Conservation (phyloP, 2,888 invertebrate genomes). For the Bembecia ichneumoniformis region DNA sequence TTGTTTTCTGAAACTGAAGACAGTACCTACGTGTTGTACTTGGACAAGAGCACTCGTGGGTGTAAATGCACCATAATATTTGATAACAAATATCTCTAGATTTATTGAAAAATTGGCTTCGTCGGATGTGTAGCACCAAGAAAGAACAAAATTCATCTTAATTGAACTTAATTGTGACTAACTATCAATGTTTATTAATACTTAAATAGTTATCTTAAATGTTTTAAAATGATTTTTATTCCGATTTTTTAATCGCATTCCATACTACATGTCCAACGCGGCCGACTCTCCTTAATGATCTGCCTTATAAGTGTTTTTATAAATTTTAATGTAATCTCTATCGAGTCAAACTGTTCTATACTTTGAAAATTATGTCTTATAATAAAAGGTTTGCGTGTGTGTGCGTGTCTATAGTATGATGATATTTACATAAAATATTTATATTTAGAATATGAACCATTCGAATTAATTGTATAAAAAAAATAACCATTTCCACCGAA, state of each 20-base stretch:
- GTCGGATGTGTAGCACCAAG: background rate
- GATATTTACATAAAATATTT: conserved; percentile 21
- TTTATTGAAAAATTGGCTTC: background rate
- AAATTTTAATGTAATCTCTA: conserved; percentile 41
- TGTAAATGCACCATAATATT: background rate
- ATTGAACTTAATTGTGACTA: too few relatives aligned
- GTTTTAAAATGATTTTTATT: background rate
- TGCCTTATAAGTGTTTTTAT: conserved; percentile 69
- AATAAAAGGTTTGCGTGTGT: conserved; percentile 25
- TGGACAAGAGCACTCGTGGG: too few relatives aligned
- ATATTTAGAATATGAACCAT: conserved; percentile 34
- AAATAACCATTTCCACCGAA: conserved; percentile 26
- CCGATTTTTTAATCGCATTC: background rate
- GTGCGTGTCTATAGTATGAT: background rate
- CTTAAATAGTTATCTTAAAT: too few relatives aligned
- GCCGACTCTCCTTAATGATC: conserved; percentile 51
- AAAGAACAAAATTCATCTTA: too few relatives aligned
- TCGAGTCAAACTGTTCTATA: conserved; percentile 27
- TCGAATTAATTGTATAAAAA: conserved; percentile 17
- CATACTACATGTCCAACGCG: conserved; percentile 24
- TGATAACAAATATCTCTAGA: background rate
- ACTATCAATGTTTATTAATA: too few relatives aligned
- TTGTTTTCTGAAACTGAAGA: too few relatives aligned
- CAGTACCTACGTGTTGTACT: too few relatives aligned
- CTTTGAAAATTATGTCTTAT: conserved; percentile 10